Percentiles rank a stretch among this genome's conserved stretches.
These are phyloP conservation scores for Acleris laterana DNA, from an alignment of 2,888 invertebrate genomes.

Conservation along the genomic window DNA sequence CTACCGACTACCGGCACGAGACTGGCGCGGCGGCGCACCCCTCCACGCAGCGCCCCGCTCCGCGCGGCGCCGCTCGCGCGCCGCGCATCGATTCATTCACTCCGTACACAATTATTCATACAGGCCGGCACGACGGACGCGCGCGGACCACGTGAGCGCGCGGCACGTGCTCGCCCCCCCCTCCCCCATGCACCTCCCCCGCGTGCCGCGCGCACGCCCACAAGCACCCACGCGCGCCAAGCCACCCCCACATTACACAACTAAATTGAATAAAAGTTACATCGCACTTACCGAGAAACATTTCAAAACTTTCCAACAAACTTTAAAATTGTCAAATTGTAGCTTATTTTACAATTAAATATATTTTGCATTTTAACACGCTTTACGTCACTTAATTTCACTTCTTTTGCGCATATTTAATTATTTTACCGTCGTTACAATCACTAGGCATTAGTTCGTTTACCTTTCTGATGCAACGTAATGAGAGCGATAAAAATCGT, in stretches of 20 bases:
- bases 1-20: slow-evolving; percentile 90
- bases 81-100: slow-evolving; percentile 83
- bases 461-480: slow-evolving; percentile 30
- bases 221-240: slow-evolving; percentile 52
- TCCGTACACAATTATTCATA: slow-evolving; percentile 82
- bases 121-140: slow-evolving; percentile 73
- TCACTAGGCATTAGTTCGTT: slow-evolving; percentile 25
- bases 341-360: no score
- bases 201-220: slow-evolving; percentile 58
- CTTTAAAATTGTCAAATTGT: neutral
- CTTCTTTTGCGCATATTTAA: neutral
- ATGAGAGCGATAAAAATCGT: slow-evolving; percentile 31
- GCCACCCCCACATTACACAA: slow-evolving; percentile 45
- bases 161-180: slow-evolving; percentile 74
- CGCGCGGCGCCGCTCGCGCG: slow-evolving; percentile 62
- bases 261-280: slow-evolving; percentile 23
- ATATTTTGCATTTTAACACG: no score
- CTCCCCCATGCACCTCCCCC: slow-evolving; percentile 44
- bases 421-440: slow-evolving; percentile 9
- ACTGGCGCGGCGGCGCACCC: slow-evolving; percentile 84
- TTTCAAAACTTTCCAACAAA: slow-evolving; percentile 6
- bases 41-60: slow-evolving; percentile 65
- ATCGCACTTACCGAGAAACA: slow-evolving; percentile 18
- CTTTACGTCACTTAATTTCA: no score
- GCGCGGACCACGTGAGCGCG: slow-evolving; percentile 77